These are phyloP conservation scores for Athene cunicularia DNA, from an alignment of 2,113 vertebrate genomes.

Conservation along the genomic window DNA sequence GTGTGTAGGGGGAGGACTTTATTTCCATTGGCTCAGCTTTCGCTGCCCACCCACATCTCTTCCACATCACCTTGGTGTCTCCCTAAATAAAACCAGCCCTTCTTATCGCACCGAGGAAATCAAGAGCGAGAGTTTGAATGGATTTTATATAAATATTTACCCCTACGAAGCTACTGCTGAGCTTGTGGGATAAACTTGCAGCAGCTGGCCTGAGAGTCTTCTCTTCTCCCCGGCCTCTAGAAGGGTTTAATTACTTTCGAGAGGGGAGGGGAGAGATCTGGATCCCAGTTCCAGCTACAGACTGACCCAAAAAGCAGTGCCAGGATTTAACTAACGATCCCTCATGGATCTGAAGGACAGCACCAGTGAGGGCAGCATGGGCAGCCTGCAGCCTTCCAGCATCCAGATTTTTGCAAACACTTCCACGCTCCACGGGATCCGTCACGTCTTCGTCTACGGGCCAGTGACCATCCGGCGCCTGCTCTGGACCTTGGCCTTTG, in stretches of 20 bases:
- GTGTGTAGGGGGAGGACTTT: constrained; percentile 78
- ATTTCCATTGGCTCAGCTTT: constrained; percentile 81
- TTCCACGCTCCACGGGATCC: constrained; percentile 93
- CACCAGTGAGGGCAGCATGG: constrained; percentile 86
- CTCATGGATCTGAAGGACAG: constrained; percentile 95
- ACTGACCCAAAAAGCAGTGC: constrained; percentile 67
- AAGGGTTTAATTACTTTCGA: constrained; percentile 38
- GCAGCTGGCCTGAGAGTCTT: constrained; percentile 40
- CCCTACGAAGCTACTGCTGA: constrained; percentile 58
- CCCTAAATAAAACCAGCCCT: constrained; percentile 85
- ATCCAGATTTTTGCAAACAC: constrained; percentile 91
- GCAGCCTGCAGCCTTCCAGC: constrained; percentile 86
- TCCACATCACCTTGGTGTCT: constrained; percentile 88
- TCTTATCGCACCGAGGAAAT: constrained; percentile 82
- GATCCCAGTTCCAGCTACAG: neutral
- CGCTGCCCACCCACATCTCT: constrained; percentile 83
- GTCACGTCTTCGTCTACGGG: constrained; percentile 90
- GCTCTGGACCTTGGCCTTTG: constrained; percentile 90
- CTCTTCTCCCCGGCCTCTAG: neutral
- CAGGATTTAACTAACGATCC: constrained; percentile 58
- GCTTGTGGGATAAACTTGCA: constrained; percentile 57
- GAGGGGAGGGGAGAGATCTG: constrained; percentile 17
- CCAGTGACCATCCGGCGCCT: constrained; percentile 85
- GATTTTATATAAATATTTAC: constrained; percentile 81
- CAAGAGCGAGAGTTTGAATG: constrained; percentile 84